Base-by-base conservation (phyloP, 2,113 vertebrate species). In the western clawed frog (Xenopus tropicalis) region DNA sequence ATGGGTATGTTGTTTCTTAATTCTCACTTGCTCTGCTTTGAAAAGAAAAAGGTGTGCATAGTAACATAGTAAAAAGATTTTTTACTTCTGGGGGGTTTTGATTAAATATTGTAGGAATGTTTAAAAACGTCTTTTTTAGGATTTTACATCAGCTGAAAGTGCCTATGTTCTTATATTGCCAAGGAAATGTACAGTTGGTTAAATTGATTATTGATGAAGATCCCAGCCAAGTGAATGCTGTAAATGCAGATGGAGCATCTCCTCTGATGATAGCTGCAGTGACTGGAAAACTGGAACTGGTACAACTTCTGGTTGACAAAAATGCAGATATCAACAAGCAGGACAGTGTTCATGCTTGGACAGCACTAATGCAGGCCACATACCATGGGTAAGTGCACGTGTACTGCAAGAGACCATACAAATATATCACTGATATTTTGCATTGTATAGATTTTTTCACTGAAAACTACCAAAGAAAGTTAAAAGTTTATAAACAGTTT, bases 351-450 rank as follows among this genome's bases (percentile, higher is more conserved):
- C 97, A 99, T 1, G 95, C 95, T 24, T 99, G 97, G 97, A 98
- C 96, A 0, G 96, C 97, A 23, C 89, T 98, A 57, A 99, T 99
- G 97, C 97, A 99, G 81, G 97, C 97, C 61, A 99, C 97, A 0
- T 99, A 99, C 79, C 97, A 99, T 0, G 96, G 97, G 97, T 99
- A 84, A 82, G 84, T 66, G 13, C 14, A 66, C 5, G 7, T 17
- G 11, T 63, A 17, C 37, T 43, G 25, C 58, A 42, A 24, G 44
- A 10, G 11, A 48, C 7, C 43, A 44, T 13, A 16, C 29, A 6
- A 17, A 3, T 48, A 48, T 1, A 48, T 48, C 3, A 48, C 6
- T 37, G 29, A 1, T 37, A 37, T 37, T 37, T 37, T 37, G 29
- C 29, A 8, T 37, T 37, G 25, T 29, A 7, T 7, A 29, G 3